Evolutionary conservation across 1,140 invertebrate genomes (phyloP).

Genomic region (Drosophila seguyi): DNA sequence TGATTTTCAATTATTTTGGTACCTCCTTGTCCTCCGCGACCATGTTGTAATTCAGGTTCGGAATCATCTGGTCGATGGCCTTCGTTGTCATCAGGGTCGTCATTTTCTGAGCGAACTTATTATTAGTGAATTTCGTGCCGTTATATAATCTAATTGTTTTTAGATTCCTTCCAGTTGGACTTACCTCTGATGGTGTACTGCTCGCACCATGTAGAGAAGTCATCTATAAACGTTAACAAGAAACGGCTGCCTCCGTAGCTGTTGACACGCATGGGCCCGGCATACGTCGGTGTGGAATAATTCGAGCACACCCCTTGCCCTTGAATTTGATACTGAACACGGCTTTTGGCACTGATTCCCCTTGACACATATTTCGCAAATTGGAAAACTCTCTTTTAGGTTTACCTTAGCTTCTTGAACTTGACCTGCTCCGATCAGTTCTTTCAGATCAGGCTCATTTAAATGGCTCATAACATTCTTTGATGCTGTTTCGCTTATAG

Average conservation of each 20-base stretch:
- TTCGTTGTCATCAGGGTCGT: no score
- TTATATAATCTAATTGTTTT: no score
- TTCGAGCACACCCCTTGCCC: not conserved
- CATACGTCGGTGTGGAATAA: slow-evolving; percentile 11
- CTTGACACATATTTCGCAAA: slow-evolving; percentile 19
- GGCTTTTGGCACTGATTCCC: slow-evolving; percentile 11
- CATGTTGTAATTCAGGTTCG: no score
- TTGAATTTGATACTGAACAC: slow-evolving; percentile 2
- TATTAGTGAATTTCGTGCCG: no score
- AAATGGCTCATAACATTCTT: slow-evolving; percentile 26
- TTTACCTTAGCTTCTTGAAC: not conserved
- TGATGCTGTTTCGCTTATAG: slow-evolving; percentile 6
- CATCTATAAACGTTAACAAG: not conserved
- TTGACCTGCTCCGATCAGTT: slow-evolving; percentile 14
- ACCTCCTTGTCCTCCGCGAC: no score
- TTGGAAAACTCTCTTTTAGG: no score
- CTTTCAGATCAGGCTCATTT: slow-evolving; percentile 5
- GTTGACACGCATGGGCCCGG: not conserved
- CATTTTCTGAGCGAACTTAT: no score
- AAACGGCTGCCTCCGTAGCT: slow-evolving; percentile 4
- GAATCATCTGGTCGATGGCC: no score
- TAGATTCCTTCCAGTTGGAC: no score
- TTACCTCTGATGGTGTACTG: slow-evolving; percentile 4
- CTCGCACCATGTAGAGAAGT: slow-evolving; percentile 9
- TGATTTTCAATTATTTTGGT: no score